Percentiles rank a stretch among this genome's conserved stretches.
Conservation (phyloP, 1,140 invertebrate genomes). For the Fragariocoptes setiger region DNA sequence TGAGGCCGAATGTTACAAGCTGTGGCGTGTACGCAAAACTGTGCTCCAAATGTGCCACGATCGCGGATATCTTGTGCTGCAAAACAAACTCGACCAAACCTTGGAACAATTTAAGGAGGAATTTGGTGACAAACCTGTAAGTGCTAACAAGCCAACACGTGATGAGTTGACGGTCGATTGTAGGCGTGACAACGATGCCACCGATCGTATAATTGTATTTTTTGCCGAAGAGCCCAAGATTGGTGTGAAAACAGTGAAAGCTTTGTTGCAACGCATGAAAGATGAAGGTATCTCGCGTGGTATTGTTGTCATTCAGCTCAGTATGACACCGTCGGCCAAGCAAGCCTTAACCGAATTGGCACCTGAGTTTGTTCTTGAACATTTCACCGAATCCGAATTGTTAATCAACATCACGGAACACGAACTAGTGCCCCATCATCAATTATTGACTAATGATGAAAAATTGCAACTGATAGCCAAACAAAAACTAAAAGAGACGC, state of each 20-base stretch:
- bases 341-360: conserved; percentile 63
- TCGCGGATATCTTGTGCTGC: conserved; percentile 63
- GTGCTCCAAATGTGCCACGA: conserved; percentile 81
- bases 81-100: conserved; percentile 94
- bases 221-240: conserved; percentile 96
- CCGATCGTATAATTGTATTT: conserved; percentile 95
- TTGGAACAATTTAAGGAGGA: conserved; percentile 84
- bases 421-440: conserved; percentile 87
- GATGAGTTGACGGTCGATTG: conserved; percentile 77
- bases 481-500: conserved; percentile 93
- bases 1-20: conserved; percentile 86
- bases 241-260: conserved; percentile 89
- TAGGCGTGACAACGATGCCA: conserved; percentile 92
- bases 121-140: conserved; percentile 69
- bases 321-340: conserved; percentile 95
- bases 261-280: conserved; percentile 91
- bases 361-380: conserved; percentile 87
- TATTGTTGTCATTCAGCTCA: conserved; percentile 66
- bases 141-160: conserved; percentile 54
- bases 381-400: conserved; percentile 83
- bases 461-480: conserved; percentile 64
- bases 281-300: conserved; percentile 89
- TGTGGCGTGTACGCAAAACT: conserved; percentile 92
- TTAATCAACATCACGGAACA: conserved; percentile 96
- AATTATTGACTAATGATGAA: conserved; percentile 81